Evolutionary conservation across 2,888 invertebrate species (phyloP).

Genomic region (Aphelenchoides bicaudatus): DNA sequence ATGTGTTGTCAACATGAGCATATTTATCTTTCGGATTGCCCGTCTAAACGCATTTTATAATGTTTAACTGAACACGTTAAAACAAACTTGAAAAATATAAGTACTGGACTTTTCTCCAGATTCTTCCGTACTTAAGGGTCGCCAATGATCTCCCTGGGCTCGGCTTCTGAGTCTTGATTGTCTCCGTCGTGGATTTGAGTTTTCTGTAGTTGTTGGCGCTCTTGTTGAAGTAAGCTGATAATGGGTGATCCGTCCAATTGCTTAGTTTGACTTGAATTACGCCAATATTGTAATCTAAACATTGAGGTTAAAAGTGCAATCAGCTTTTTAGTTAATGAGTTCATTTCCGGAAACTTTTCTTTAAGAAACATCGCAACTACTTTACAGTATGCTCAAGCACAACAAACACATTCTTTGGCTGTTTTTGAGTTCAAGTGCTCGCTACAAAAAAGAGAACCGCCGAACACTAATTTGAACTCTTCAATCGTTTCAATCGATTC

Average conservation of each 20-base stretch:
- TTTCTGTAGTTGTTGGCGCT: conserved; percentile 3
- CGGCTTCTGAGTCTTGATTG: not conserved
- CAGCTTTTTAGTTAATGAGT: too few relatives aligned
- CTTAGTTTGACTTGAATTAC: conserved; percentile 34
- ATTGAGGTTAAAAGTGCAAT: not conserved
- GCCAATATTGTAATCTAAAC: conserved; percentile 34
- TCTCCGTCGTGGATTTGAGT: not conserved
- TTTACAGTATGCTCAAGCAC: too few relatives aligned
- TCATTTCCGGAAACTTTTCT: too few relatives aligned
- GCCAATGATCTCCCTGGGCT: conserved; percentile 8
- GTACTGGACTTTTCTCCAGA: not conserved
- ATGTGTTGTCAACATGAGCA: conserved; percentile 17
- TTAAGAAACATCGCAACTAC: too few relatives aligned
- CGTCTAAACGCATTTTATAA: too few relatives aligned
- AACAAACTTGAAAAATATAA: conserved; percentile 9
- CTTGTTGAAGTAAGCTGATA: not conserved
- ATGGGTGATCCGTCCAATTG: conserved; percentile 29
- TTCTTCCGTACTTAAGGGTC: not conserved
- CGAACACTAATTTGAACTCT: too few relatives aligned
- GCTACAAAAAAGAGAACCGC: too few relatives aligned
- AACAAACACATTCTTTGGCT: too few relatives aligned
- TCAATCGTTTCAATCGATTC: too few relatives aligned
- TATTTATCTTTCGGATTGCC: conserved; percentile 6
- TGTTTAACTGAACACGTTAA: too few relatives aligned
- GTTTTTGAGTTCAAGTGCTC: too few relatives aligned